These are phyloP conservation scores for Zaprionus gabonicus DNA, from an alignment of 1,140 invertebrate genomes.

Conservation along the genomic window DNA sequence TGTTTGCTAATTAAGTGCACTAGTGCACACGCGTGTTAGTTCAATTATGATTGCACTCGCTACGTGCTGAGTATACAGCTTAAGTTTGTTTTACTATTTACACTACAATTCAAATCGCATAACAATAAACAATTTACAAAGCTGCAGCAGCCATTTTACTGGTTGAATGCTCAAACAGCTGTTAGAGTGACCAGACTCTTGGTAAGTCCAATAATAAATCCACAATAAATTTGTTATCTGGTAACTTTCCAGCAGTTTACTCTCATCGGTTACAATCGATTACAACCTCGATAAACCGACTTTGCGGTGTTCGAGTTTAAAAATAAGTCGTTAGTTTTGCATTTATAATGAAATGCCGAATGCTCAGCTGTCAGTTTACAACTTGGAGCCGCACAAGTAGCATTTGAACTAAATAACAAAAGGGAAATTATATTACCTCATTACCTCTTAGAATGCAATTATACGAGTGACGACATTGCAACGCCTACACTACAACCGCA, in stretches of 20 bases:
- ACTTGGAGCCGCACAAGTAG: conserved; percentile 10
- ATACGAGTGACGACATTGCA: background rate
- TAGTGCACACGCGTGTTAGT: background rate
- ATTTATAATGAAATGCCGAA: background rate
- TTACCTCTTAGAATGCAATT: background rate
- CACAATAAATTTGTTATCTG: background rate
- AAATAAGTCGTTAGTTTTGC: conserved; percentile 4
- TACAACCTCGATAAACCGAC: conserved; percentile 3
- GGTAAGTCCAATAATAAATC: background rate
- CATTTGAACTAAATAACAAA: background rate
- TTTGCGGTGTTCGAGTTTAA: conserved; percentile 5
- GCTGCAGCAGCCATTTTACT: conserved; percentile 43
- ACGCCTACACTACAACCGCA: conserved; percentile 3
- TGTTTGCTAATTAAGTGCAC: conserved; percentile 13
- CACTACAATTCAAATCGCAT: conserved; percentile 2
- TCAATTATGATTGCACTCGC: conserved; percentile 10
- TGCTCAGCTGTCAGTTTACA: background rate
- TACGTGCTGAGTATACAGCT: background rate
- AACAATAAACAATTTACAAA: conserved; percentile 34
- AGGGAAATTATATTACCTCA: conserved; percentile 4
- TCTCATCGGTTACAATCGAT: conserved; percentile 5
- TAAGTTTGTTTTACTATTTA: conserved; percentile 17
- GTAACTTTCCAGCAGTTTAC: background rate
- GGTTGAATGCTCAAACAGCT: conserved; percentile 49
- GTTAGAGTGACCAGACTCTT: conserved; percentile 19